phyloP scores from a whole-genome alignment of 2,113 vertebrate genomes.

The Sinocyclocheilus maitianheensis region DNA sequence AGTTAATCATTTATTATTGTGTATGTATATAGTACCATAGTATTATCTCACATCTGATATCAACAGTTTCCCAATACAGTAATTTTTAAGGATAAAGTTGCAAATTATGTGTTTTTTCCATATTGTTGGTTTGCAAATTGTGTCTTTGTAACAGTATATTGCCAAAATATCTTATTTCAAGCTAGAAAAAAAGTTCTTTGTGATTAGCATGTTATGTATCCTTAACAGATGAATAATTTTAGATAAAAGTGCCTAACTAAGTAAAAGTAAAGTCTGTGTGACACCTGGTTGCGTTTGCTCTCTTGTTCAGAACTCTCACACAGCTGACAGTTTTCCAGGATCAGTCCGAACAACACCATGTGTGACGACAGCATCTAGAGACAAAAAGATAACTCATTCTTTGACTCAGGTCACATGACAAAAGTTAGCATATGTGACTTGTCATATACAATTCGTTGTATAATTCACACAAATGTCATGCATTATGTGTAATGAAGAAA shows the following conservation, averaged over 20 bases:
- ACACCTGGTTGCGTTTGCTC: conserved; percentile 64
- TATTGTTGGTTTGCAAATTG: too few relatives aligned
- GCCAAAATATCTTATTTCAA: not conserved
- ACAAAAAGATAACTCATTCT: not conserved
- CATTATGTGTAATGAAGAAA: not conserved
- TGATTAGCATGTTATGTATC: not conserved
- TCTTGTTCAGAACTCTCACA: conserved; percentile 66
- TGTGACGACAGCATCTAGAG: conserved; percentile 63
- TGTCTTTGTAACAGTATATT: not conserved
- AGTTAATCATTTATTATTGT: not conserved
- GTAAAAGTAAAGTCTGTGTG: not conserved
- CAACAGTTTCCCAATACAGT: not conserved
- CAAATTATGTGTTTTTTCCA: not conserved
- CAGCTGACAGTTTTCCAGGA: conserved; percentile 67
- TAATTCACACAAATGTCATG: not conserved
- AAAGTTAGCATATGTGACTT: not conserved
- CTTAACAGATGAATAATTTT: not conserved
- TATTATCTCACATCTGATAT: not conserved
- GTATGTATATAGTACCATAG: not conserved
- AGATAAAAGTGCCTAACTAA: not conserved
- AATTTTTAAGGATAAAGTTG: not conserved
- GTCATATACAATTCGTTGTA: not conserved
- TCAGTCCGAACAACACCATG: conserved; percentile 63
- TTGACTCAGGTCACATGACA: not conserved
- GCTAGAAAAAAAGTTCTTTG: not conserved